Conservation (phyloP, 2,113 vertebrate genomes). For the Thunnus thynnus region DNA sequence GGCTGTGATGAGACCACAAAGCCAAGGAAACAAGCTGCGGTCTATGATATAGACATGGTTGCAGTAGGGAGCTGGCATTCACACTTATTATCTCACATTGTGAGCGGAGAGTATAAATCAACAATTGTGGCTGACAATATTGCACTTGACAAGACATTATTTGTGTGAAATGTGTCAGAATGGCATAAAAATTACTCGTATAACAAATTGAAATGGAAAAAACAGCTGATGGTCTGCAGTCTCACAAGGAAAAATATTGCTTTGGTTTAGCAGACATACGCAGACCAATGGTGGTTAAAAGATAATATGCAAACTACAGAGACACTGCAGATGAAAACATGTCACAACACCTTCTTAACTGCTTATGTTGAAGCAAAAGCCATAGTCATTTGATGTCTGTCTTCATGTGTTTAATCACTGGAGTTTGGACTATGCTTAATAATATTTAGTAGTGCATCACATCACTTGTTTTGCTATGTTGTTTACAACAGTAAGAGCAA, state of each 20-base stretch:
- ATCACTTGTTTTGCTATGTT: conserved; percentile 57
- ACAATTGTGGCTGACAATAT: conserved; percentile 53
- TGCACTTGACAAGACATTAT: conserved; percentile 46
- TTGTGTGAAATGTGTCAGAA: conserved; percentile 52
- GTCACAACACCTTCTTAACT: conserved; percentile 1
- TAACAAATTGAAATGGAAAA: conserved; percentile 31
- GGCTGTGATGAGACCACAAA: conserved; percentile 69
- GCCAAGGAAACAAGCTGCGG: conserved; percentile 55
- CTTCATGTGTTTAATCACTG: conserved; percentile 42
- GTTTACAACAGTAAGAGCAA: conserved; percentile 58
- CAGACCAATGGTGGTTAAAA: conserved; percentile 10
- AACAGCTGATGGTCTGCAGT: conserved; percentile 1
- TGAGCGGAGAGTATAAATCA: conserved; percentile 51
- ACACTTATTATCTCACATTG: conserved; percentile 62
- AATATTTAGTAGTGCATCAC: conserved; percentile 6
- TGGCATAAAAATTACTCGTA: conserved; percentile 19
- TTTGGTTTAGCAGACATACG: conserved; percentile 20
- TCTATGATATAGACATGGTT: conserved; percentile 53
- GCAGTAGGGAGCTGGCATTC: conserved; percentile 49
- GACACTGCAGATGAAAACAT: background rate
- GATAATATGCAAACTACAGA: conserved; percentile 8
- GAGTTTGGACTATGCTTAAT: conserved; percentile 19
- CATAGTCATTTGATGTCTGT: conserved; percentile 20
- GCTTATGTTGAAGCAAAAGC: background rate
- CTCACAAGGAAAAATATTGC: background rate